Evolutionary conservation across 2,113 vertebrate species (phyloP).

Genomic region (Pangasianodon gigas): DNA sequence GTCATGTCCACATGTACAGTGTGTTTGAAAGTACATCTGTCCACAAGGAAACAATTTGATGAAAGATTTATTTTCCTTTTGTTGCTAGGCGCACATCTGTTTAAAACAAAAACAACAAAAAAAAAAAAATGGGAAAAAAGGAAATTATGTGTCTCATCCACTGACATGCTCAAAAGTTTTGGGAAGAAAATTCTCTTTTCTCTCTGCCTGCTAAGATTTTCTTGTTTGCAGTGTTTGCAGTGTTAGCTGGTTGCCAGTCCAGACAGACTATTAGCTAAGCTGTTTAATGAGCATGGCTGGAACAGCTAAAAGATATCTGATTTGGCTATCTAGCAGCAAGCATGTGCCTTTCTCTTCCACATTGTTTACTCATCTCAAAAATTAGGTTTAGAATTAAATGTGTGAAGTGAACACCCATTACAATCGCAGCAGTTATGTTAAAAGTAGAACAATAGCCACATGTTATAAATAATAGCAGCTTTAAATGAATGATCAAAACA

Average conservation of each 20-base stretch:
- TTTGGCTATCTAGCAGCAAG: background rate
- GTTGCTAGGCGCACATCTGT: background rate
- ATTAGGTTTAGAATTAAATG: background rate
- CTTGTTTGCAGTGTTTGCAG: background rate
- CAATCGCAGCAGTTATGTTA: background rate
- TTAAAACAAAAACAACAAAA: background rate
- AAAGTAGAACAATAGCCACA: background rate
- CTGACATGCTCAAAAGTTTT: background rate
- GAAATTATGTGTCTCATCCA: background rate
- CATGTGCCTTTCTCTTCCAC: background rate
- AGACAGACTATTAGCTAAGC: background rate
- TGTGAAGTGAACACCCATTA: background rate
- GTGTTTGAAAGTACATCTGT: background rate
- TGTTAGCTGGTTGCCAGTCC: background rate
- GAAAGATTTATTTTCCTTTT: background rate
- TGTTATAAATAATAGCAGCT: background rate
- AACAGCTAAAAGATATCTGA: background rate
- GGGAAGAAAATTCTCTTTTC: background rate
- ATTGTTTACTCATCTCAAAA: background rate
- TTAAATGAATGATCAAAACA: background rate
- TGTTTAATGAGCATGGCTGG: background rate
- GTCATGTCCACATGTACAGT: background rate
- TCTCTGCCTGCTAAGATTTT: background rate
- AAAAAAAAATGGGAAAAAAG: background rate
- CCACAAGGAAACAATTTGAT: background rate